Base-by-base conservation (phyloP, 2,797 vertebrate genomes). In the Sciurus carolinensis region DNA sequence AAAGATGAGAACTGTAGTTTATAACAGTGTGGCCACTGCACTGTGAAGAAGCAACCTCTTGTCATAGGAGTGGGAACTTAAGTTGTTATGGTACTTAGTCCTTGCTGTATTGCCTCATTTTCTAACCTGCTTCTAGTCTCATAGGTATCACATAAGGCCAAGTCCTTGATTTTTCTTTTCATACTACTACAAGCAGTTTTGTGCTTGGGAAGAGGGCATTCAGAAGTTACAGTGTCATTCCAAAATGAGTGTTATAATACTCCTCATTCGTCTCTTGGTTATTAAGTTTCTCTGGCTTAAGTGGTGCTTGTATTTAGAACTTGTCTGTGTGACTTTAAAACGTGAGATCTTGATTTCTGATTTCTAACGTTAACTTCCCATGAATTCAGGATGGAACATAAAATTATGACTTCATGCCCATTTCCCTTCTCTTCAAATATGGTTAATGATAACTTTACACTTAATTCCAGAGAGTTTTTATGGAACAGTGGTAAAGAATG, bases 361-460 rank as follows among this genome's bases (percentile, higher is more conserved):
- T 71, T 91, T 91, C 33, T 87, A 30, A 30, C 94, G 54, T 67
- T 90, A 81, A 72, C 18, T 82, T 69, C 18, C 52, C 57, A 81
- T 95, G 83, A 75, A 66, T 91, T 97, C 77, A 96, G 47, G 66
- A 57, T 86, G 44, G 18, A 52, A 82, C n/a, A 57, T 91, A 92
- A 87, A 83, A 80, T 75, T 47, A 64, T 7, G 62, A 24, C 52
- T 76, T 93, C 76, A 18, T 91, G 33, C 33, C 47, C 15, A 86
- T 20, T 89, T 87, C 59, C 42, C 1, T 47, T 88, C 69, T 22
- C 71, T 89, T 95, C 47, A 44, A 88, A 36, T 82, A 57, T 66
- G 12, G 30, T 33, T 89, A 62, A 62, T 92, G 69, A 30, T 92
- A 95, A 89, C 22, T 77, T 75, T 91, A 14, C 33, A 54, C 47